A percentile compares a stretch with the other conserved stretches of the same genome.
phyloP scores from a whole-genome alignment of 2,888 invertebrate species.

The Volucella bombylans region DNA sequence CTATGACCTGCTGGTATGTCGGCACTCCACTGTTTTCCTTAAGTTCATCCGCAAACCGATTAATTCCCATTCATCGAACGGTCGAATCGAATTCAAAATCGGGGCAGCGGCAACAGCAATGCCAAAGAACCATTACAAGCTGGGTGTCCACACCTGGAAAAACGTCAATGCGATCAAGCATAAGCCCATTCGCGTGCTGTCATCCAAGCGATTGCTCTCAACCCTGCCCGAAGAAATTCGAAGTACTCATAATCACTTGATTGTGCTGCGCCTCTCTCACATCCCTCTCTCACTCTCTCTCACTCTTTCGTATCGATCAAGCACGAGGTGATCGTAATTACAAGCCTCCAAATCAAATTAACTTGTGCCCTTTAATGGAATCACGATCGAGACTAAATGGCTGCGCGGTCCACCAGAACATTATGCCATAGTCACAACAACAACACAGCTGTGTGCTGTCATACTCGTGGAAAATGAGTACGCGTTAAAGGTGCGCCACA shows the following conservation, averaged over 20 bases:
- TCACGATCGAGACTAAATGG: conserved; percentile 65
- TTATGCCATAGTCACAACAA: no score
- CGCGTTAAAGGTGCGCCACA: conserved; percentile 63
- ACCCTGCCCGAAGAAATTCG: conserved; percentile 34
- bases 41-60: conserved; percentile 24
- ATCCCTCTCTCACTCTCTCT: no score
- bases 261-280: not conserved
- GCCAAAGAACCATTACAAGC: conserved; percentile 3
- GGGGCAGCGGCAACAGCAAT: not conserved
- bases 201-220: conserved; percentile 45
- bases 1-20: not conserved
- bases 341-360: conserved; percentile 71
- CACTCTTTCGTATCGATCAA: conserved; percentile 18
- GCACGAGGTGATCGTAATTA: conserved; percentile 68
- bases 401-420: conserved; percentile 45
- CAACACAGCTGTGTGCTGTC: not conserved
- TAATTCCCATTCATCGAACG: conserved; percentile 48
- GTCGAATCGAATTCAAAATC: not conserved
- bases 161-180: conserved; percentile 53
- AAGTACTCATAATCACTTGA: conserved; percentile 54
- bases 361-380: conserved; percentile 73
- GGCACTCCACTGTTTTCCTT: conserved; percentile 17
- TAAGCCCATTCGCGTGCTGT: conserved; percentile 41
- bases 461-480: conserved; percentile 28
- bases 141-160: conserved; percentile 69